Conservation (phyloP, 1,140 invertebrate genomes). For the Drosophila hydei region DNA sequence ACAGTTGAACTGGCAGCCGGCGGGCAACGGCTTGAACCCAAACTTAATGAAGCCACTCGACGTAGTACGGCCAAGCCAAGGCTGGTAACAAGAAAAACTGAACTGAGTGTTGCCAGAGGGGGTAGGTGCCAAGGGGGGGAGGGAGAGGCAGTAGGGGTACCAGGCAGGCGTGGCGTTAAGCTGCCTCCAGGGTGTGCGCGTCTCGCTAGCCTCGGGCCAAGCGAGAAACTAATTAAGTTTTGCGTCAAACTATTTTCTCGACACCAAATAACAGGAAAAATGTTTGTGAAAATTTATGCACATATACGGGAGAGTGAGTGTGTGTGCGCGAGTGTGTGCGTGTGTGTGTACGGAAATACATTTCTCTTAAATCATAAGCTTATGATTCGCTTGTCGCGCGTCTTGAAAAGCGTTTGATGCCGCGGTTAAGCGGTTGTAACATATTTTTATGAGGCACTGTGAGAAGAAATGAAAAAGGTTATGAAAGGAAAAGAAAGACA, state of each 20-base stretch:
- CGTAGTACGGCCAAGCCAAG: slow-evolving; percentile 11
- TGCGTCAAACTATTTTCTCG: slow-evolving; percentile 72
- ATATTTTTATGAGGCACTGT: slow-evolving; percentile 39
- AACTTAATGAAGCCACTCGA: slow-evolving; percentile 73
- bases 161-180: slow-evolving; percentile 10
- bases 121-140: not conserved
- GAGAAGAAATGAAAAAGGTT: not conserved
- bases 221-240: slow-evolving; percentile 79
- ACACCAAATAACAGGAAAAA: slow-evolving; percentile 33
- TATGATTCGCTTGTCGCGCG: slow-evolving; percentile 37
- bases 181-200: slow-evolving; percentile 17
- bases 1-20: slow-evolving; percentile 60
- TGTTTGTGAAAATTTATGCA: slow-evolving; percentile 64
- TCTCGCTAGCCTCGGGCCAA: not conserved
- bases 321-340: not conserved
- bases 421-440: slow-evolving; percentile 23
- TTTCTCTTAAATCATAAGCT: slow-evolving; percentile 31
- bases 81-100: slow-evolving; percentile 18
- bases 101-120: not conserved
- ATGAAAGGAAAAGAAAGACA: not conserved
- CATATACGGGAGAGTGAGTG: not conserved
- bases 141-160: slow-evolving; percentile 20
- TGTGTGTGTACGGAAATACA: slow-evolving; percentile 25
- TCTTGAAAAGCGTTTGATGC: slow-evolving; percentile 9
- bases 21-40: slow-evolving; percentile 74